Percentiles rank a stretch among this genome's conserved stretches.
These are phyloP conservation scores for Hyla sarda DNA, from an alignment of 2,113 vertebrate species.

Conservation along the genomic window DNA sequence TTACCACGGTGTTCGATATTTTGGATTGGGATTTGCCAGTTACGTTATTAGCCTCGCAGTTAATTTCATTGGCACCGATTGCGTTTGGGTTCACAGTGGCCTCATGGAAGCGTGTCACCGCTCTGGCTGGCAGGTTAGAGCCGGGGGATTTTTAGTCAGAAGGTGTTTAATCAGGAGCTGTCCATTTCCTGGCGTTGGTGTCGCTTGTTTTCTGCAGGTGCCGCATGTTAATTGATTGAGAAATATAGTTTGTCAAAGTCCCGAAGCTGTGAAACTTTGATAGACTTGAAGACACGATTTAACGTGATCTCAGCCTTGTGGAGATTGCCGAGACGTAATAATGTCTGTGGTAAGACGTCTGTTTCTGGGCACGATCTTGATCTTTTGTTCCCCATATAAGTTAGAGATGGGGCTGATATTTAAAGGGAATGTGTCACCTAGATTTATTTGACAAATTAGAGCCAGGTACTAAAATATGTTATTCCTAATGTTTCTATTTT, in stretches of 20 bases:
- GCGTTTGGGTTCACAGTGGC: not conserved
- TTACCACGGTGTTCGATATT: not conserved
- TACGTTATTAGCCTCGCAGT: not conserved
- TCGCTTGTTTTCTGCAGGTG: not conserved
- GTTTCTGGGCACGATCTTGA: too few relatives aligned
- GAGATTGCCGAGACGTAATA: not conserved
- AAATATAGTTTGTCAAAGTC: not conserved
- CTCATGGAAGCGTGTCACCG: constrained; percentile 21
- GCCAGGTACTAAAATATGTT: too few relatives aligned
- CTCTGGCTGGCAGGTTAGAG: constrained; percentile 5
- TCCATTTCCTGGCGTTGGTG: not conserved
- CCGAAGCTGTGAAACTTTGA: not conserved
- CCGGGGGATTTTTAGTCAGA: constrained; percentile 7
- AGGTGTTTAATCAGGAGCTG: constrained; percentile 36
- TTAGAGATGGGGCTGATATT: too few relatives aligned
- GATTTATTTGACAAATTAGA: too few relatives aligned
- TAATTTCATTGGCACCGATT: not conserved
- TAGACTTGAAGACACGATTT: not conserved
- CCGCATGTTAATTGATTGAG: not conserved
- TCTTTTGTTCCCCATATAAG: too few relatives aligned
- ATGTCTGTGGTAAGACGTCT: too few relatives aligned
- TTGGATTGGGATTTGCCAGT: not conserved
- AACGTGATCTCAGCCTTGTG: not conserved
- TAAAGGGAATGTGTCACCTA: too few relatives aligned
- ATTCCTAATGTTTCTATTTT: too few relatives aligned